Evolutionary conservation across 37 sponge, comb jelly and placozoan species (phyloP), one percentile per base, ranked within the genome.

Genomic region (Hexactinellida sp.): DNA sequence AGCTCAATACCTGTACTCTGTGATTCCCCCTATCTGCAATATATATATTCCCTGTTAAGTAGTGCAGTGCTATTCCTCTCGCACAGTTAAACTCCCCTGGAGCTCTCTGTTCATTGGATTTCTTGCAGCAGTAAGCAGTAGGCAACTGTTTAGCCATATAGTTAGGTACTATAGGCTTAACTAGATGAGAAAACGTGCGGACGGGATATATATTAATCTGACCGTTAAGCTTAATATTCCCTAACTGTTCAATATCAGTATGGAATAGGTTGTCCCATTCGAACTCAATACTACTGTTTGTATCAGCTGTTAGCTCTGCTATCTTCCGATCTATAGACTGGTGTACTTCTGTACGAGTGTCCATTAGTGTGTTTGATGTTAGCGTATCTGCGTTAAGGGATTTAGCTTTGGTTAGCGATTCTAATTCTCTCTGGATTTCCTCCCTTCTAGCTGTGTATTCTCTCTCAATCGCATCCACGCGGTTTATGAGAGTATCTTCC

Each of bases 121-220:
- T 63, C 76, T 63, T 63, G 30, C 76, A 63, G 76, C 28, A 32
- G 76, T 63, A 63, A 63, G 76, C 34, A 32, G 76, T 63, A 63
- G 76, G 76, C 28, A 63, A 23, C 28, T 63, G 76, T 63, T 63
- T 63, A 10, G 76, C 13, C 30, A 21, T 63, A 23, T 63, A 63
- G 32, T 63, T 23, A 23, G 76, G 76, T 25, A 63, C 76, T 7
- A 63, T n/a, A 63, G 34, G 32, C 30, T 63, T 63, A 7, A 63
- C 76, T 63, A 21, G 76, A 63, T 7, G 76, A 63, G 76, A 23
- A 23, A 63, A 63, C 19, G 76, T 63, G 76, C 76, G 76, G 30
- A 23, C 13, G 76, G 30, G 76, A 63, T 7, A 63, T 25, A n/a
- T 63, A 23, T 28, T 63, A 10, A 23, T 25, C 76, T 63, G 19